Base-by-base conservation (phyloP, 1,140 invertebrate genomes). In the Drosophila insularis region DNA sequence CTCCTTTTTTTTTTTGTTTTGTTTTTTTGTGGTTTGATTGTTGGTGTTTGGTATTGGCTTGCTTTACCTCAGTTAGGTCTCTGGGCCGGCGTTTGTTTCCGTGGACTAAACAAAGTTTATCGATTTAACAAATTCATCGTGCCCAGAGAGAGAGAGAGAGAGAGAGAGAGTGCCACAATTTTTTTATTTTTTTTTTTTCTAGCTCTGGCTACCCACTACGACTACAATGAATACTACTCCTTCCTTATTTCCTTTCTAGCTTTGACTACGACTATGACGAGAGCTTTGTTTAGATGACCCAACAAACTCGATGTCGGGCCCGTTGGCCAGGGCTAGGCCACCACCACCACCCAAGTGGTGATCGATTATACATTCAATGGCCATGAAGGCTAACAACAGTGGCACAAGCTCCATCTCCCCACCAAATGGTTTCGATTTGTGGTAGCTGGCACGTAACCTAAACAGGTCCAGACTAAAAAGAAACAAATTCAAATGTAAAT, bases 311-410 rank as follows among this genome's bases (percentile, higher is more conserved):
- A 58, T 40, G 64, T 78, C 55, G 68, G 21, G 61, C 68, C 75
- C 67, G 74, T 80, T 78, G 69, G 74, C 74, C 67, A 71, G 70
- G 71, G 63, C 64, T 65, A 53, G 55, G 35, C 55, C 19, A 65
- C 60, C 78, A 63, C 64, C 63, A 68, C 73, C 82, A 77, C 69
- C 76, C 84, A 71, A 46, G 14, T 46, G 43, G 66, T 87, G 84
- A 87, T 87, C 84, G 84, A 87, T 87, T 87, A 87, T 87, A 87
- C 84, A 87, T 76, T 89, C 80, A 73, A 87, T 87, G 84, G 84
- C 84, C 84, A 84, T 89, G 84, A 87, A 80, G 84, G 73, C 85
- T 82, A 80, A 79, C 84, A 80, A 85, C 80, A 80, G 39, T 14
- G 39, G 6, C 31, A 37, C 58, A 37, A 60, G 17, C 35, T 39